phyloP scores from a whole-genome alignment of 2,113 vertebrate genomes.

The Anarhynchus alexandrinus region DNA sequence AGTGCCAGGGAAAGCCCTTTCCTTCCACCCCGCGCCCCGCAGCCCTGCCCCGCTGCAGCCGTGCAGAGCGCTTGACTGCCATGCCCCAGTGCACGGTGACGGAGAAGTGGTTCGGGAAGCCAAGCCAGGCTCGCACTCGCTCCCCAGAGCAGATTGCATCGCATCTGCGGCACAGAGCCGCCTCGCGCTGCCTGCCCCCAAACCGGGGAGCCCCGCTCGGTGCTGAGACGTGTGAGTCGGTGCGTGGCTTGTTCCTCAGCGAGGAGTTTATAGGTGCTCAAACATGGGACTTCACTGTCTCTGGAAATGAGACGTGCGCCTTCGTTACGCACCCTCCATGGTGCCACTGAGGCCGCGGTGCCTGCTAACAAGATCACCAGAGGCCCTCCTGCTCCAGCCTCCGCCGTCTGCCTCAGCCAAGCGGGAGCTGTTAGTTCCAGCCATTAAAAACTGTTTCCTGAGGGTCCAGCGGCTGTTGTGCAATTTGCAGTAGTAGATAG shows the following conservation, averaged over 20 bases:
- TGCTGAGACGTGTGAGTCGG: fast-evolving
- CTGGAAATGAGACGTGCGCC: not conserved
- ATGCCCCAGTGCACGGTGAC: fast-evolving
- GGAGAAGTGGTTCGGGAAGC: not conserved
- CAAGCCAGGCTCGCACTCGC: not conserved
- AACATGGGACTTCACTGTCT: not conserved
- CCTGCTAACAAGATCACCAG: not conserved
- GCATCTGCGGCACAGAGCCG: not conserved
- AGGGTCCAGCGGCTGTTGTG: not conserved
- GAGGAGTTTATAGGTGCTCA: not conserved
- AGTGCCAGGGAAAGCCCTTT: not conserved
- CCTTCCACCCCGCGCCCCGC: not conserved
- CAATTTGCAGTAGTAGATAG: not conserved
- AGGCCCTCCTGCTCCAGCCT: not conserved
- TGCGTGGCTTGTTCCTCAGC: not conserved
- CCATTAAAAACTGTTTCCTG: not conserved
- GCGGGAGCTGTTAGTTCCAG: not conserved
- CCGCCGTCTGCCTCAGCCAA: not conserved
- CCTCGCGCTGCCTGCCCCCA: fast-evolving
- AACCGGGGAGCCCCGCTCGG: not conserved
- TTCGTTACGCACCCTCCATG: fast-evolving
- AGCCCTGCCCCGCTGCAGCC: not conserved
- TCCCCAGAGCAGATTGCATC: not conserved
- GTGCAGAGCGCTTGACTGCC: fast-evolving
- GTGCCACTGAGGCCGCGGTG: not conserved